phyloP scores from a whole-genome alignment of 1,140 invertebrate genomes.

The Lucilia cuprina region DNA sequence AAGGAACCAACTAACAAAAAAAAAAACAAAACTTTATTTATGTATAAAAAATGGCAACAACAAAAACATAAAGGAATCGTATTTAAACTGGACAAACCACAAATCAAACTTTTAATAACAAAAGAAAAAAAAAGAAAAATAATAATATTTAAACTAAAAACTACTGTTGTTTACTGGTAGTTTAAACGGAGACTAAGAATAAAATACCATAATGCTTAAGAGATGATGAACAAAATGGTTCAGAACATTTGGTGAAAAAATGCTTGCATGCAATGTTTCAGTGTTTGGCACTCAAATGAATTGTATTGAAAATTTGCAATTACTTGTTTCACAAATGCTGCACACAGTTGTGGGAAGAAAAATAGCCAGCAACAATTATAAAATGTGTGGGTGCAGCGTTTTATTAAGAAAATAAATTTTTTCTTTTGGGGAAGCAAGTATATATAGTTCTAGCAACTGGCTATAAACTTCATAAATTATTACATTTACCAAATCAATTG shows the following conservation, averaged over 20 bases:
- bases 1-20: conserved; percentile 16
- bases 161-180: neutral
- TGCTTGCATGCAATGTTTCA: conserved; percentile 31
- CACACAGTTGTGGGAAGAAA: neutral
- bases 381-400: too few species aligned
- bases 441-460: too few species aligned
- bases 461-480: too few species aligned
- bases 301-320: conserved; percentile 32
- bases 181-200: neutral
- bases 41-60: neutral
- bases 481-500: neutral
- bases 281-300: conserved; percentile 30
- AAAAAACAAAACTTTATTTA: neutral
- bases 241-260: neutral
- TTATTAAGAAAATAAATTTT: too few species aligned
- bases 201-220: neutral
- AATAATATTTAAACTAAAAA: conserved; percentile 7
- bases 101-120: conserved; percentile 19
- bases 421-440: too few species aligned
- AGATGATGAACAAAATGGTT: conserved; percentile 35
- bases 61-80: neutral
- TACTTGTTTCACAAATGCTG: neutral
- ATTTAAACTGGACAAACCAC: conserved; percentile 21
- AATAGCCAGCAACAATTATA: too few species aligned
- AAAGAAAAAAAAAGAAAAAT: neutral